Evolutionary conservation across 2,113 vertebrate genomes (phyloP), one percentile per base, ranked within the genome.

Genomic region (Vulpes vulpes): DNA sequence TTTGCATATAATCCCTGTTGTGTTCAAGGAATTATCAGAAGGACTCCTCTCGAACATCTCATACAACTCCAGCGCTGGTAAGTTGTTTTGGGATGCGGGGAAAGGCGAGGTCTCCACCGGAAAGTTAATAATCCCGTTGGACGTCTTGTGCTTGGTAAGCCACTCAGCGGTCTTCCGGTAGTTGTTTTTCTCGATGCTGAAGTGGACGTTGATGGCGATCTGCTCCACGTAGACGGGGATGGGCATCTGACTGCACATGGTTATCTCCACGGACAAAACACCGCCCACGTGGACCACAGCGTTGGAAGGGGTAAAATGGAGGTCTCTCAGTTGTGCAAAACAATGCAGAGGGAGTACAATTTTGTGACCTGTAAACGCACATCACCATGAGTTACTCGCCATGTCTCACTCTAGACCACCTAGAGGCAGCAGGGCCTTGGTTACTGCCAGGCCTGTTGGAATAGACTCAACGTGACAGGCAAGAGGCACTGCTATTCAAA

Each of bases 41-140:
- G 99, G 99, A 87, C 99, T 99, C 65, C 99, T 96, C 98, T 99
- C 99, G 19, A 99, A 99, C 97, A 99, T 99, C 96, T 99, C 99
- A 0, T 98, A 98, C 12, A 99, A 97, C 96, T 99, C 99, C 98
- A 99, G 97, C 0, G 99, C 95, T 0, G 99, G 99, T 1, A 98
- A 82, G 3, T 53, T 96, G 49, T 91, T 98, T 51, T 88, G 98
- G 43, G 96, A 92, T 10, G 16, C 74, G 38, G 98, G 97, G 55
- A 95, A 94, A 57, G 51, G 98, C 38, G 55, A 5, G 73, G 65
- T 51, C 23, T 98, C 98, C 1, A 84, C 93, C 0, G 98, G 98
- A 69, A 99, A 99, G 96, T 93, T 98, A 73, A 99, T 97, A 0
- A 99, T 98, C 1, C 99, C 99, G 0, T 98, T 98, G 57, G 98